Conservation (phyloP, 2,113 vertebrate genomes). For the Elanoides forficatus region DNA sequence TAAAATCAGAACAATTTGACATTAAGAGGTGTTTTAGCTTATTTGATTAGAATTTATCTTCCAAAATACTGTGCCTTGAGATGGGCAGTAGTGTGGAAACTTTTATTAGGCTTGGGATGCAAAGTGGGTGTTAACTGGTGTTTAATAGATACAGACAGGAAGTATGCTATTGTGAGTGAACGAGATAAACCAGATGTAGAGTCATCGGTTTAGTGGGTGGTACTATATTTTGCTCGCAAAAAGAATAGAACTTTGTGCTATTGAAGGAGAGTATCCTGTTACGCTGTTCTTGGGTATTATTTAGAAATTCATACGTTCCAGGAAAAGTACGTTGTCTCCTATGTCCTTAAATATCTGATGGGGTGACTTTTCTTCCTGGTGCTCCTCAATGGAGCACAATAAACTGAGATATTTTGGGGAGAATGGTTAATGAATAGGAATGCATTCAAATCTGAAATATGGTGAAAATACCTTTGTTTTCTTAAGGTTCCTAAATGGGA, state of each 20-base stretch:
- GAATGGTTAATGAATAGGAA: neutral
- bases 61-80: neutral
- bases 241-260: conserved; percentile 49
- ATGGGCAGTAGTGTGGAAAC: neutral
- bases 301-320: neutral
- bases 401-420: neutral
- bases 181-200: conserved; percentile 48
- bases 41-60: neutral
- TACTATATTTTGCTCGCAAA: conserved; percentile 38
- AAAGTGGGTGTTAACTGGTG: conserved; percentile 22
- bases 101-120: neutral
- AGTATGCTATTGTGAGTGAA: conserved; percentile 24
- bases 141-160: conserved; percentile 31
- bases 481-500: neutral
- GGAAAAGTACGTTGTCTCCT: neutral
- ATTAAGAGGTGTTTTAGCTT: neutral
- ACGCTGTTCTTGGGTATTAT: neutral
- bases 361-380: neutral
- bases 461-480: neutral
- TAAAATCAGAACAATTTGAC: neutral
- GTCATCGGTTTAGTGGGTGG: conserved; percentile 34
- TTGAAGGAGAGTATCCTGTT: conserved; percentile 51
- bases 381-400: neutral
- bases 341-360: neutral
- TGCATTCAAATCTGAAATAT: neutral